Conservation (phyloP, 2,888 invertebrate genomes). For the Pseudoips prasinana region DNA sequence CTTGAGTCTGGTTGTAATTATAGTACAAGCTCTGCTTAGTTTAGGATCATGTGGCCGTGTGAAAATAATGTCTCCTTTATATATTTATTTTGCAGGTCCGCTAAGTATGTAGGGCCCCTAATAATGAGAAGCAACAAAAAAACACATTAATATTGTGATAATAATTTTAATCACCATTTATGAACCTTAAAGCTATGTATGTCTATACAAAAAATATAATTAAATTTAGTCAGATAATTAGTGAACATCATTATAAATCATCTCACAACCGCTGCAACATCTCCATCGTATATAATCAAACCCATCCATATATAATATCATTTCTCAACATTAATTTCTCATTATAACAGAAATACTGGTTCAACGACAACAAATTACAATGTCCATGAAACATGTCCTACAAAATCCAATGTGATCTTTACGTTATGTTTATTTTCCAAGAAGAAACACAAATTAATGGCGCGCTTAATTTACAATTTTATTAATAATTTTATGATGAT, state of each 20-base stretch:
- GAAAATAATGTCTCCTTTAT: too few species aligned
- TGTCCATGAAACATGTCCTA: conserved; percentile 6
- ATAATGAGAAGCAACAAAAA: too few species aligned
- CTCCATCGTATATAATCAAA: conserved; percentile 63
- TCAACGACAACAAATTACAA: conserved; percentile 40
- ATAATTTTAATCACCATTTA: conserved; percentile 74
- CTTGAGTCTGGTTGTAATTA: too few species aligned
- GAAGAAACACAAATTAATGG: too few species aligned
- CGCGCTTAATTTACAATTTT: too few species aligned
- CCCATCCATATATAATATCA: conserved; percentile 65
- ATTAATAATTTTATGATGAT: conserved; percentile 1
- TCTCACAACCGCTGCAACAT: conserved; percentile 81
- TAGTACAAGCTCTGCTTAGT: too few species aligned
- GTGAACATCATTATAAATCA: conserved; percentile 79
- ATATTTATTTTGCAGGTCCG: too few species aligned
- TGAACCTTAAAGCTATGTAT: conserved; percentile 66
- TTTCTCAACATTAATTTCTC: conserved; percentile 56
- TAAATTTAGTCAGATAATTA: conserved; percentile 78
- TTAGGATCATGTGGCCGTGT: too few species aligned
- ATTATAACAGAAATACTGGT: conserved; percentile 51
- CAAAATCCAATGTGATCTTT: too few species aligned
- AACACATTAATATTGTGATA: conserved; percentile 46
- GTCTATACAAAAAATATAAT: conserved; percentile 81
- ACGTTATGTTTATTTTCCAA: too few species aligned
- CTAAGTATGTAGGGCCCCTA: too few species aligned